Evolutionary conservation across 2,797 vertebrate genomes (phyloP).

Genomic region (Pipistrellus nathusii): DNA sequence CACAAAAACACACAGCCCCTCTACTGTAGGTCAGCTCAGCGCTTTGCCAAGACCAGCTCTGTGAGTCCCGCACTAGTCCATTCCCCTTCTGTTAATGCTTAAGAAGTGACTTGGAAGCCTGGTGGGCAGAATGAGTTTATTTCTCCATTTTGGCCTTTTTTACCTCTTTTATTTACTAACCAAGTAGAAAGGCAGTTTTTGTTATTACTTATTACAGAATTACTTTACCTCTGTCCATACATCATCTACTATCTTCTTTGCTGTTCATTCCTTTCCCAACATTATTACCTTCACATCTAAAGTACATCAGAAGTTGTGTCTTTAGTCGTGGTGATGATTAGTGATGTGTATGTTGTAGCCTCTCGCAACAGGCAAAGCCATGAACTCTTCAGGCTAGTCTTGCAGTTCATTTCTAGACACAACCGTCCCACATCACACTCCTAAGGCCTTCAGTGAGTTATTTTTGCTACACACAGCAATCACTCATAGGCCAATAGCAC

Average conservation of each 20-base stretch:
- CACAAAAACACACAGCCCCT: background rate
- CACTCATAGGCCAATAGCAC: background rate
- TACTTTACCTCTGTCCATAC: background rate
- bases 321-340: background rate
- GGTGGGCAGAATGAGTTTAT: conserved; percentile 13
- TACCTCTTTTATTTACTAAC: background rate
- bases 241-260: background rate
- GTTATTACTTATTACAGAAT: background rate
- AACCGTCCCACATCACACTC: background rate
- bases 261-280: background rate
- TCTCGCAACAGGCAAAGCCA: background rate
- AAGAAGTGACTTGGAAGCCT: background rate
- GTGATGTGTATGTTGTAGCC: background rate
- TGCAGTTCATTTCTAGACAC: background rate
- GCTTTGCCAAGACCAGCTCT: background rate
- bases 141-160: background rate
- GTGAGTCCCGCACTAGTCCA: background rate
- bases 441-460: background rate
- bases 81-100: background rate
- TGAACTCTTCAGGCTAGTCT: background rate
- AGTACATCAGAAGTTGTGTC: background rate
- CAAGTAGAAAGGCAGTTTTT: conserved; percentile 10
- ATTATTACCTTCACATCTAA: background rate
- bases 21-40: background rate
- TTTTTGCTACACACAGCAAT: background rate